A percentile compares a stretch with the other conserved stretches of the same genome.
Conservation (phyloP, 2,888 invertebrate genomes). For the Drosophila antonietae region DNA sequence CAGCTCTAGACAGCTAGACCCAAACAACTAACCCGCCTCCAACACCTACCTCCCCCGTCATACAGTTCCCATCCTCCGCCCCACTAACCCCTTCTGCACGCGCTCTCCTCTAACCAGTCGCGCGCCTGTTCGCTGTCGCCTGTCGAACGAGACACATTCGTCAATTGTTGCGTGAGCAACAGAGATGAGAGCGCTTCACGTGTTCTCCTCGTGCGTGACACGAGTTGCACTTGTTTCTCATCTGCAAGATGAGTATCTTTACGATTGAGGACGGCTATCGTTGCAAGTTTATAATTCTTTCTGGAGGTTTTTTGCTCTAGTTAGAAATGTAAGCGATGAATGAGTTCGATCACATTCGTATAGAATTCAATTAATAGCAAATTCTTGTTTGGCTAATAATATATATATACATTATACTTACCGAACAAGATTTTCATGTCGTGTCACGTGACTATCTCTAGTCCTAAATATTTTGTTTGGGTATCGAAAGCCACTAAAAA, state of each 20-base stretch:
- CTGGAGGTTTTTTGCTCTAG: too few species aligned
- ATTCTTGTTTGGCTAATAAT: too few species aligned
- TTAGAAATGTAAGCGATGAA: too few species aligned
- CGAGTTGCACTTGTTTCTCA: neutral
- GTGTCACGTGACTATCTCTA: constrained; percentile 26
- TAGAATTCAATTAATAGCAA: too few species aligned
- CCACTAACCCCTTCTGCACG: constrained; percentile 2
- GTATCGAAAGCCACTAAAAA: constrained; percentile 59
- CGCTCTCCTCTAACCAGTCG: neutral
- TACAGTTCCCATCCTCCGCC: fast-evolving
- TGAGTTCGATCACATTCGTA: too few species aligned
- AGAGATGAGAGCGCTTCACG: constrained; percentile 7
- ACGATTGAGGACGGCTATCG: too few species aligned
- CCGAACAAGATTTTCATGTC: constrained; percentile 2
- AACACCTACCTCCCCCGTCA: neutral
- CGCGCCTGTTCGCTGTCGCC: constrained; percentile 3
- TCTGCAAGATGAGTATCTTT: neutral
- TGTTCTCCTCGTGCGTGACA: neutral
- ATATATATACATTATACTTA: too few species aligned
- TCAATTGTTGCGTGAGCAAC: constrained; percentile 28
- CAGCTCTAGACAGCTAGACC: constrained; percentile 22
- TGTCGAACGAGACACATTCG: constrained; percentile 46
- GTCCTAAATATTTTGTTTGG: constrained; percentile 24
- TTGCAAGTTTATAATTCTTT: too few species aligned
- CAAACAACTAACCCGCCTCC: neutral